Evolutionary conservation across 2,888 invertebrate genomes (phyloP), one percentile per base, ranked within the genome.

Genomic region (Heliconius cydno): DNA sequence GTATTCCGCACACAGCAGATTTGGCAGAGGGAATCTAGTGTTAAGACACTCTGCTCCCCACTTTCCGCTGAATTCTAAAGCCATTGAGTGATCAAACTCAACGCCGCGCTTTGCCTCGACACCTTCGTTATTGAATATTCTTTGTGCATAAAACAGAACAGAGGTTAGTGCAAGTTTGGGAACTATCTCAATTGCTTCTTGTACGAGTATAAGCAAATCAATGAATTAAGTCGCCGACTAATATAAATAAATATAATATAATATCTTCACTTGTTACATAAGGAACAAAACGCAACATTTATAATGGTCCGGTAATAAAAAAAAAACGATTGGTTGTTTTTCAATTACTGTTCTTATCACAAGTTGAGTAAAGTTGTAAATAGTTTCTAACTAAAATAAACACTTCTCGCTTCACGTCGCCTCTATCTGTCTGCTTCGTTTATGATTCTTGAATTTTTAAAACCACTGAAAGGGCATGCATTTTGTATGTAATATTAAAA

Each of bases 371-470:
- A 74, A 65, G 77, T 77, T 74, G 68, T 46, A 22, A 74, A 34
- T 52, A 25, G 63, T 83, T 84, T 84, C 85, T 85, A 86, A 86
- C 85, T 86, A 88, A 89, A 86, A 87, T 87, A 88, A 91, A 90
- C 88, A 88, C 88, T 86, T 86, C 82, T 82, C 82, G 83, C 72
- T 72, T 85, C 79, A 74, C 85, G 84, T 83, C 86, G 81, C 80
- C 86, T 86, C 86, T 86, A 87, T 86, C 87, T 87, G 88, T 85
- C 87, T 87, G 88, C 88, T 89, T 88, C 91, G 90, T 89, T 91
- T 92, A 90, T 90, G 91, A 89, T 88, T 92, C 90, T 86, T 92
- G 91, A 91, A 92, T 92, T 91, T 92, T 92, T 93, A 92, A 93
- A 88, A 83, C 85, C 87, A 84, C 86, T 88, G 87, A 90, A 87